phyloP scores from a whole-genome alignment of 2,888 invertebrate genomes.

The Neria commutata region DNA sequence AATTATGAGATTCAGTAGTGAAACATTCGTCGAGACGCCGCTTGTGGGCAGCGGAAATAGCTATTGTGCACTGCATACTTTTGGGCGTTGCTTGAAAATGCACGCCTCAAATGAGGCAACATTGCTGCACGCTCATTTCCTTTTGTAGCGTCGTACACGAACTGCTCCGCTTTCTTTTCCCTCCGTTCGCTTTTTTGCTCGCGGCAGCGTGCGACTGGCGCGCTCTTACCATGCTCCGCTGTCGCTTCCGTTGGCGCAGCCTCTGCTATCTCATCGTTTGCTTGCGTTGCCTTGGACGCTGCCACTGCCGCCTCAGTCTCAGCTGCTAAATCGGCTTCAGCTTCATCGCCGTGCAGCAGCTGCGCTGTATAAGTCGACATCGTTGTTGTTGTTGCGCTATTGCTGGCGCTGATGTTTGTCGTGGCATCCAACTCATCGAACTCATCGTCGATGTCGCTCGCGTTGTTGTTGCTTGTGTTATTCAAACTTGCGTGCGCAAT shows the following conservation, averaged over 20 bases:
- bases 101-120: not conserved
- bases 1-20: too few relatives aligned
- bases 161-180: not conserved
- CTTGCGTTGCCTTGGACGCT: not conserved
- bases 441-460: conserved; percentile 15
- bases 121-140: not conserved
- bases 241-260: not conserved
- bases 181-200: not conserved
- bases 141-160: not conserved
- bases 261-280: not conserved
- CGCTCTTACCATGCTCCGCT: not conserved
- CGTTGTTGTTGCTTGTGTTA: conserved; percentile 23
- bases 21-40: too few relatives aligned
- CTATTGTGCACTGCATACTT: not conserved
- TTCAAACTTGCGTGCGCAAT: not conserved
- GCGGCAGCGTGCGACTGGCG: not conserved
- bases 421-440: not conserved
- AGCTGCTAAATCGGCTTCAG: not conserved
- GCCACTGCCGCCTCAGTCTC: not conserved
- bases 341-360: not conserved
- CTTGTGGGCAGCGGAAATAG: too few relatives aligned
- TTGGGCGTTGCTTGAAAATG: not conserved
- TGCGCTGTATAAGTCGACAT: not conserved
- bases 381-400: not conserved
- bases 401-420: not conserved